These are phyloP conservation scores for Micronisus gabar DNA, from an alignment of 2,113 vertebrate genomes.

Conservation along the genomic window DNA sequence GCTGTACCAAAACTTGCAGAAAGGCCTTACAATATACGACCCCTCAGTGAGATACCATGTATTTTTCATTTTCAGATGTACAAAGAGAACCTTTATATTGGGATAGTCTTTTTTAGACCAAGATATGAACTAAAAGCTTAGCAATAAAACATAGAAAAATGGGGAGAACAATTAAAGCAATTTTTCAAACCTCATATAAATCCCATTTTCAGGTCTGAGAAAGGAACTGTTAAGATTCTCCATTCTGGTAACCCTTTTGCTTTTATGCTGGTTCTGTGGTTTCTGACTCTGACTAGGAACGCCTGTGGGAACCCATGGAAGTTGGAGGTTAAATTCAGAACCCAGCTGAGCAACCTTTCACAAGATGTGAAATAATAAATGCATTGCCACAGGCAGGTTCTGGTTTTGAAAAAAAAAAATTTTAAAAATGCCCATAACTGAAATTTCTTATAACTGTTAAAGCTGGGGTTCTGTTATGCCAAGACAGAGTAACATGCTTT, in stretches of 20 bases:
- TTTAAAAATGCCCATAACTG: neutral
- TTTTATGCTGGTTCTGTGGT: neutral
- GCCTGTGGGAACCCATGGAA: neutral
- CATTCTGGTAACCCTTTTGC: neutral
- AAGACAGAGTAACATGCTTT: neutral
- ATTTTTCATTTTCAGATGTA: neutral
- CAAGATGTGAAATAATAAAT: neutral
- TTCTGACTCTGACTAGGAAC: neutral
- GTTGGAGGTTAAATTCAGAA: neutral
- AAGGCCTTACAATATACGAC: neutral
- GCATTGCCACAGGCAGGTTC: neutral
- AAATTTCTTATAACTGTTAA: neutral
- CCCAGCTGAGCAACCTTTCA: neutral
- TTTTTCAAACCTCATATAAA: neutral
- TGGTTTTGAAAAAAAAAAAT: neutral
- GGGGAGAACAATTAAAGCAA: neutral
- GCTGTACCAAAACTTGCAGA: neutral
- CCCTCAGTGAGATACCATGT: neutral
- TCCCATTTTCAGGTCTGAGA: neutral
- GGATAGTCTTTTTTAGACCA: neutral
- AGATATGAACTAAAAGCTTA: neutral
- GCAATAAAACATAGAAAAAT: neutral
- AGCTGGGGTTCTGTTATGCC: neutral
- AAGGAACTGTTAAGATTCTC: neutral
- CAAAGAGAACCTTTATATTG: neutral